A percentile compares a stretch with the other conserved stretches of the same genome.
phyloP scores from a whole-genome alignment of 1,140 invertebrate species.

The Philotrypesis tridentata region DNA sequence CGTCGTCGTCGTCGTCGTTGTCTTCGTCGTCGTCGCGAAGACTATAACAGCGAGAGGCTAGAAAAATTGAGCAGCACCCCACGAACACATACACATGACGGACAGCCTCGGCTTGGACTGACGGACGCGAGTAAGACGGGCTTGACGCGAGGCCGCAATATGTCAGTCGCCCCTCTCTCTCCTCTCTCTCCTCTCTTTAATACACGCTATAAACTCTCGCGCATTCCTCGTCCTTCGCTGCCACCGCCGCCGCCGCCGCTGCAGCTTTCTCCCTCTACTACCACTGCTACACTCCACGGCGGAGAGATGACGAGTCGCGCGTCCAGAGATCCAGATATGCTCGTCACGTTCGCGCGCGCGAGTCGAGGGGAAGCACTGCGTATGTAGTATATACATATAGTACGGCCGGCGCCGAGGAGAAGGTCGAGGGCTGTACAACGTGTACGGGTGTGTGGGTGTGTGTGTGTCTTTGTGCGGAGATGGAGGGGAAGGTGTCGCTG shows the following conservation, averaged over 20 bases:
- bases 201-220: background rate
- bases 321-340: conserved; percentile 62
- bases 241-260: too few species aligned
- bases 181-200: conserved; percentile 50
- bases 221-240: conserved; percentile 21
- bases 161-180: conserved; percentile 54
- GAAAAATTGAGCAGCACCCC: background rate
- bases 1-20: background rate
- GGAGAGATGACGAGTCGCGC: conserved; percentile 62
- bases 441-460: background rate
- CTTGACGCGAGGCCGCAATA: conserved; percentile 56
- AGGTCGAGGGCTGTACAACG: background rate
- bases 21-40: background rate
- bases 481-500: conserved; percentile 17
- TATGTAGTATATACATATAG: too few species aligned
- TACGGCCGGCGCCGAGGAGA: conserved; percentile 23
- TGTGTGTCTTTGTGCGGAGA: background rate
- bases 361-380: conserved; percentile 39
- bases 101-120: background rate
- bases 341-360: conserved; percentile 61
- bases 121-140: conserved; percentile 46
- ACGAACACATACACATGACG: background rate
- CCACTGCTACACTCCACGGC: conserved; percentile 44
- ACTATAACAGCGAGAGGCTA: background rate
- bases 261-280: conserved; percentile 47